Evolutionary conservation across 1,140 invertebrate genomes (phyloP).

Genomic region (Microvelia longipes): DNA sequence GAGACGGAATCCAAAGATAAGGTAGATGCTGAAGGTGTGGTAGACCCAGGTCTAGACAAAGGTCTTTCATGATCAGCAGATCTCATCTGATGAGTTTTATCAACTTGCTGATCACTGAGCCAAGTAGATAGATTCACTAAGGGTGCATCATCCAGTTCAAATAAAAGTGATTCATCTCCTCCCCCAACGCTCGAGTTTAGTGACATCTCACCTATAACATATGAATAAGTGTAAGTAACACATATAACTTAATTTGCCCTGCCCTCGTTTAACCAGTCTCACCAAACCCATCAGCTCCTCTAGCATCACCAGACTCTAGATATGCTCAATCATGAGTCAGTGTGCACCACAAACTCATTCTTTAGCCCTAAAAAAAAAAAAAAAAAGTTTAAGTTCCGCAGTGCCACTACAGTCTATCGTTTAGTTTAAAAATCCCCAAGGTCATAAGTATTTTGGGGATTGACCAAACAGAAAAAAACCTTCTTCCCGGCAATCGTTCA

Average conservation of each 20-base stretch:
- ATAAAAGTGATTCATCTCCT: not conserved
- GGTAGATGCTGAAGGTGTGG: not conserved
- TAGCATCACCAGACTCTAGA: no score
- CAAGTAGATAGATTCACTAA: constrained; percentile 3
- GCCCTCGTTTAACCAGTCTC: no score
- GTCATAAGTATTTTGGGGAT: no score
- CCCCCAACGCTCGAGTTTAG: not conserved
- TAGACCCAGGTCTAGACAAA: not conserved
- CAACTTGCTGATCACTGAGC: not conserved
- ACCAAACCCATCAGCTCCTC: no score
- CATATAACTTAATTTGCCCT: no score
- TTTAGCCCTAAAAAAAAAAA: no score
- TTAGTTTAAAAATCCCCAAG: no score
- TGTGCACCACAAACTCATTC: constrained; percentile 3
- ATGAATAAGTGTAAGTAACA: not conserved
- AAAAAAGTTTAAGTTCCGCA: no score
- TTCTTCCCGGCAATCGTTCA: no score
- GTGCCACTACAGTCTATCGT: no score
- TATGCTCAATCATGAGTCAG: not conserved
- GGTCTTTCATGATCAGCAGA: not conserved
- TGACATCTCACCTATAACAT: constrained; percentile 2
- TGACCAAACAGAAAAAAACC: no score
- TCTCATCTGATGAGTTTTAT: not conserved
- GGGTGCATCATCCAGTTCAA: constrained; percentile 1
- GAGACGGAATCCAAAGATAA: not conserved